phyloP scores from a whole-genome alignment of 2,797 vertebrate genomes.

The Lutjanus argentimaculatus region DNA sequence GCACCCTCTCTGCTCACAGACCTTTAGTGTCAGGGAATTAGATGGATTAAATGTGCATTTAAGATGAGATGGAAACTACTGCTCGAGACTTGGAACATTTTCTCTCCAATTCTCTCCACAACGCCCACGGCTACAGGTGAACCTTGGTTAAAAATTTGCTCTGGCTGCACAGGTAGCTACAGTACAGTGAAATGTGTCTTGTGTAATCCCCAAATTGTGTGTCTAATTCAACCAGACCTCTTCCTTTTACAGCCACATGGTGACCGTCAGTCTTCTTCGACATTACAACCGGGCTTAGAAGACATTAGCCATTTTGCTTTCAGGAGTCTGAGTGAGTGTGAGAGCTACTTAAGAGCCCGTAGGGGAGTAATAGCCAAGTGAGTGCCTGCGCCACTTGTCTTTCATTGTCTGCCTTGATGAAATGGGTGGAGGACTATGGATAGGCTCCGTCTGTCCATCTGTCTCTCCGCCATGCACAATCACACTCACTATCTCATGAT shows the following conservation, averaged over 20 bases:
- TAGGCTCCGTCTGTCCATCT: conserved; percentile 20
- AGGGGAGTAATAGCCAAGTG: conserved; percentile 31
- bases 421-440: conserved; percentile 12
- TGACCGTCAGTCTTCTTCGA: conserved; percentile 3
- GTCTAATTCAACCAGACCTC: not conserved
- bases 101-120: not conserved
- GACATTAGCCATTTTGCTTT: conserved; percentile 30
- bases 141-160: not conserved
- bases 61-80: conserved; percentile 1
- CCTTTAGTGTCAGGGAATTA: not conserved
- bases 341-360: conserved; percentile 36
- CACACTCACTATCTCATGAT: conserved; percentile 4
- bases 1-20: not conserved
- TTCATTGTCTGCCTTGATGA: conserved; percentile 46
- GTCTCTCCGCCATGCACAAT: conserved; percentile 13
- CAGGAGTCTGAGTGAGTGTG: conserved; percentile 36
- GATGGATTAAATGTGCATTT: not conserved
- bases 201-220: not conserved
- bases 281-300: conserved; percentile 24
- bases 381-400: conserved; percentile 36
- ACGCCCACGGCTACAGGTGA: not conserved
- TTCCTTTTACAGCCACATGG: not conserved
- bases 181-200: not conserved
- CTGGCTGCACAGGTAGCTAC: not conserved
- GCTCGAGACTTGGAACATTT: not conserved